These are phyloP conservation scores for Leptinotarsa lineolata DNA, from an alignment of 1,140 invertebrate species.

Conservation along the genomic window DNA sequence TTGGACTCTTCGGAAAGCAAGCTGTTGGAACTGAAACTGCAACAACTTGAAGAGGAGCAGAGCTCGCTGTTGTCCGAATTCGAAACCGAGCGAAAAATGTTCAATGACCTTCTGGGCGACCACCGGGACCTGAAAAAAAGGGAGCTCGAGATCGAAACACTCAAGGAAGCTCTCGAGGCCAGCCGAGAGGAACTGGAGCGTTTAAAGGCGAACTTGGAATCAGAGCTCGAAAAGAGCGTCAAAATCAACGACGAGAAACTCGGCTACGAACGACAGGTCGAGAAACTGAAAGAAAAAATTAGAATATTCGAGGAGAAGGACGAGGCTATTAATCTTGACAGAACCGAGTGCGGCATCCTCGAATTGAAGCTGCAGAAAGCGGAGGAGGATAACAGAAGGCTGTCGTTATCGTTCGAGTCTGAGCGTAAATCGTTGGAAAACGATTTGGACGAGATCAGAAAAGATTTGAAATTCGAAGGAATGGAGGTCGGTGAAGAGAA, in stretches of 20 bases:
- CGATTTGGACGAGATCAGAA: constrained; percentile 37
- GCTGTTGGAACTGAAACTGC: constrained; percentile 46
- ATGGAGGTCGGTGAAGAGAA: constrained; percentile 9
- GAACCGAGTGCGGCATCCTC: constrained; percentile 42
- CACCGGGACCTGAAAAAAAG: constrained; percentile 41
- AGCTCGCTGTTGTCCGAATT: constrained; percentile 29
- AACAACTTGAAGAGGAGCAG: constrained; percentile 36
- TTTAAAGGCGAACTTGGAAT: constrained; percentile 30
- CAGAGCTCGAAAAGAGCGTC: constrained; percentile 32
- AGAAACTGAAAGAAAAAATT: constrained; percentile 32
- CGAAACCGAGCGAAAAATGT: constrained; percentile 36
- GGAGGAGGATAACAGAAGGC: constrained; percentile 39
- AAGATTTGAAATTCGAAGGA: constrained; percentile 24
- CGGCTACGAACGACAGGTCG: constrained; percentile 27
- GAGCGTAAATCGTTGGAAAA: constrained; percentile 34
- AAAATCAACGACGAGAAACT: constrained; percentile 26
- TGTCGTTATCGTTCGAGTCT: constrained; percentile 32
- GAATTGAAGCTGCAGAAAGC: constrained; percentile 43
- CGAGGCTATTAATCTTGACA: constrained; percentile 49
- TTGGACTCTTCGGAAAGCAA: constrained; percentile 51
- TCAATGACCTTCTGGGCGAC: constrained; percentile 35
- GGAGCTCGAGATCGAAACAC: constrained; percentile 34
- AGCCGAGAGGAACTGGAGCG: constrained; percentile 25
- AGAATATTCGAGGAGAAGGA: constrained; percentile 38
- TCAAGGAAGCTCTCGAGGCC: constrained; percentile 29